A percentile compares a stretch with the other conserved stretches of the same genome.
phyloP scores from a whole-genome alignment of 2,888 invertebrate genomes.

The Cephus rjabovi region DNA sequence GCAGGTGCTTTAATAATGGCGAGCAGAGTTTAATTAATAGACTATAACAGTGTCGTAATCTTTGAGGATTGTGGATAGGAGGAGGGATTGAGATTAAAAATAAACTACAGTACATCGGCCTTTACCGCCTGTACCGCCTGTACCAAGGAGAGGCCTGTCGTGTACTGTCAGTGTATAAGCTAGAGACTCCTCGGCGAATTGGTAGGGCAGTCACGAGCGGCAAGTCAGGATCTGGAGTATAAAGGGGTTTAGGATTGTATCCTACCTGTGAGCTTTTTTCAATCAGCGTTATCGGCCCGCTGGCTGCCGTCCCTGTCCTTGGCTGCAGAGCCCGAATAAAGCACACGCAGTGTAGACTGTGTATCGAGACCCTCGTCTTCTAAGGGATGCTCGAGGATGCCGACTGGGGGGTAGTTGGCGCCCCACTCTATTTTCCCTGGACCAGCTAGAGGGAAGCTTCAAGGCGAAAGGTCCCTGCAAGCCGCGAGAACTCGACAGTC shows the following conservation, averaged over 20 bases:
- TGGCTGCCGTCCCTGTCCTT: slow-evolving; percentile 36
- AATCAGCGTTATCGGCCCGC: slow-evolving; percentile 53
- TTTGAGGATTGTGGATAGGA: neutral
- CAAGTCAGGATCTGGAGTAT: slow-evolving; percentile 14
- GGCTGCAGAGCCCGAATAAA: slow-evolving; percentile 15
- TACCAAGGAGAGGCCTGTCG: neutral
- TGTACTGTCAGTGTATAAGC: neutral
- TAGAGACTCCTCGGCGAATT: neutral
- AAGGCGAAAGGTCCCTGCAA: neutral
- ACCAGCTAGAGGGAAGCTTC: neutral
- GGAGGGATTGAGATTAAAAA: neutral
- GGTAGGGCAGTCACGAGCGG: slow-evolving; percentile 20
- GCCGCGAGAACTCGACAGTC: slow-evolving; percentile 44
- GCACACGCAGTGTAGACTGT: slow-evolving; percentile 10
- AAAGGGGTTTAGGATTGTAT: slow-evolving; percentile 43
- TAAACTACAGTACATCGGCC: neutral
- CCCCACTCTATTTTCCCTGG: neutral
- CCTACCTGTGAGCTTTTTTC: slow-evolving; percentile 49
- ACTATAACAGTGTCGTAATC: neutral
- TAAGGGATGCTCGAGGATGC: neutral
- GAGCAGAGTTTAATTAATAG: neutral
- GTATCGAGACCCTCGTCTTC: neutral
- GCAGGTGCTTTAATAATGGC: slow-evolving; percentile 47
- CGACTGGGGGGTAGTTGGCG: neutral
- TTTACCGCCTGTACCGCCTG: too few species aligned